A percentile compares a stretch with the other conserved stretches of the same genome.
These are phyloP conservation scores for Rhinophrynus dorsalis DNA, from an alignment of 2,797 vertebrate genomes.

Conservation along the genomic window DNA sequence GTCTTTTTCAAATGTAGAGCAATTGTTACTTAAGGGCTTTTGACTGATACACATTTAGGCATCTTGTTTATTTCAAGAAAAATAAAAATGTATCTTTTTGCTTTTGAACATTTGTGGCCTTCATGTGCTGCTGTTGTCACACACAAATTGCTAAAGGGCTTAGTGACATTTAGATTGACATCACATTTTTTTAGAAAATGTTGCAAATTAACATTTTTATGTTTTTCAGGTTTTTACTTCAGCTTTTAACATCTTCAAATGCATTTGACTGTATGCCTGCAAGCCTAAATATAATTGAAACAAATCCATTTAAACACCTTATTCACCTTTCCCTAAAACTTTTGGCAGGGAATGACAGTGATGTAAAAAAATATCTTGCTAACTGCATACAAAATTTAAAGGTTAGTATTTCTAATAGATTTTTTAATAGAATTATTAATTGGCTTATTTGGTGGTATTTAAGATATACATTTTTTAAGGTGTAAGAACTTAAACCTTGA, in stretches of 20 bases:
- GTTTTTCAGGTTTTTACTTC: constrained; percentile 28
- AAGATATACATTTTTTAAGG: no score
- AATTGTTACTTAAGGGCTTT: neutral
- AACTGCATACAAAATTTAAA: constrained; percentile 33
- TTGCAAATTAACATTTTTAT: constrained; percentile 12
- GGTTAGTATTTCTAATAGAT: neutral
- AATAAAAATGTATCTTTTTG: constrained; percentile 27
- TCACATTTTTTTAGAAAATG: no score
- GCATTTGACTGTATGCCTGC: constrained; percentile 1
- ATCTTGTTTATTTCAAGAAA: constrained; percentile 13
- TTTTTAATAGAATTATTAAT: no score
- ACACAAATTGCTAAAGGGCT: neutral
- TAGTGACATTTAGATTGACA: neutral
- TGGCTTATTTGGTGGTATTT: no score
- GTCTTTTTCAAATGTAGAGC: no score
- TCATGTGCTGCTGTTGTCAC: constrained; percentile 8
- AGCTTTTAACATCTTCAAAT: constrained; percentile 1
- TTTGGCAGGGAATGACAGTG: constrained; percentile 5
- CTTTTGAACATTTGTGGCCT: constrained; percentile 16
- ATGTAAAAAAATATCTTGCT: constrained; percentile 38
- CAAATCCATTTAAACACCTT: constrained; percentile 38
- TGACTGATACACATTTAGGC: constrained; percentile 4
- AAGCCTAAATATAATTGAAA: constrained; percentile 41
- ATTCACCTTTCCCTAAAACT: constrained; percentile 34
- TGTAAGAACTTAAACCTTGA: no score